Evolutionary conservation across 2,797 vertebrate genomes (phyloP).

Genomic region (Labroides dimidiatus): DNA sequence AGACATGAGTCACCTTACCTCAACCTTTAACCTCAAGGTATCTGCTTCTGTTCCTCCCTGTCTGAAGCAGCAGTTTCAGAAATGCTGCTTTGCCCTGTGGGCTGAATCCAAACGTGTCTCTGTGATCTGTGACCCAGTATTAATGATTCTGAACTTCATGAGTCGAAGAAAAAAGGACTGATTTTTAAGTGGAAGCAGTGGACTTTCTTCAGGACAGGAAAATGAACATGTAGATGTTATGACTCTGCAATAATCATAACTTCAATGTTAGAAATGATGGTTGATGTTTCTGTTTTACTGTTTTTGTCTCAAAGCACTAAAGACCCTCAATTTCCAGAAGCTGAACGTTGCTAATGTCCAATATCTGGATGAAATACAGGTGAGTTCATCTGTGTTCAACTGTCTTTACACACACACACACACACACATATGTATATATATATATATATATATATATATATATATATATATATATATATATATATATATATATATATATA

Average conservation of each 20-base stretch:
- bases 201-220: no score
- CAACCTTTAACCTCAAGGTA: no score
- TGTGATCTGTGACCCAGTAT: not conserved
- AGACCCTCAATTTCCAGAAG: constrained; percentile 90
- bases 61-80: not conserved
- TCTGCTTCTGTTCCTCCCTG: not conserved
- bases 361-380: constrained; percentile 85
- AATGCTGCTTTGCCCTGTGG: not conserved
- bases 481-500: no score
- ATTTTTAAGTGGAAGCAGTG: not conserved
- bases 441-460: no score
- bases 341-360: constrained; percentile 76
- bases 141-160: not conserved
- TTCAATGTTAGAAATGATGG: no score
- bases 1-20: not conserved
- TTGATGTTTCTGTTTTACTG: not conserved
- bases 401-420: no score
- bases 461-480: no score
- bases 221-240: no score
- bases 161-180: not conserved
- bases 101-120: not conserved
- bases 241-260: no score
- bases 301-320: constrained; percentile 78
- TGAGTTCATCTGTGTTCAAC: constrained; percentile 63
- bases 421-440: no score